Conservation (phyloP, 2,888 invertebrate species). For the Tipula lateralis region DNA sequence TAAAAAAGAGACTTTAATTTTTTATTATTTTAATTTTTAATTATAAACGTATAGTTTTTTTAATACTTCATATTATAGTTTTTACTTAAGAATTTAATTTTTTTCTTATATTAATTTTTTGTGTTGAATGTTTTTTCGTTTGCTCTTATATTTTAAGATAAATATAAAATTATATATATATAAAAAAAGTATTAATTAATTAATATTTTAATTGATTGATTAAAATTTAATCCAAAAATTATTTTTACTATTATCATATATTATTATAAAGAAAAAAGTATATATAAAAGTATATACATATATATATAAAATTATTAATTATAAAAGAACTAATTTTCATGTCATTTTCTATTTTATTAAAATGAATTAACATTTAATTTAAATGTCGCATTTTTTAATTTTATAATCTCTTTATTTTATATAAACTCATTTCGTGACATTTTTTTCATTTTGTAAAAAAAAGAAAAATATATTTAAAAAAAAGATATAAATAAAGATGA, state of each 20-base stretch:
- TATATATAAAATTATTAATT: conserved; percentile 16
- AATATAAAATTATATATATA: neutral
- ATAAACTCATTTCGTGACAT: conserved; percentile 26
- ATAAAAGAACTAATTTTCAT: conserved; percentile 27
- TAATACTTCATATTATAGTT: conserved; percentile 25
- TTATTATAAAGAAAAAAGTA: neutral
- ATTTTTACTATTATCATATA: conserved; percentile 20
- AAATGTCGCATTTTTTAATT: conserved; percentile 27
- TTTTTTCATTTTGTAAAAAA: conserved; percentile 27
- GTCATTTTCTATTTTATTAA: conserved; percentile 26
- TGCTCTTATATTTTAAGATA: neutral
- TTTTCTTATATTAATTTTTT: neutral
- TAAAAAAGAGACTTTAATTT: conserved; percentile 29
- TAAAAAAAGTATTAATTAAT: conserved; percentile 28
- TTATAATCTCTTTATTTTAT: conserved; percentile 21
- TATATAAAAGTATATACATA: neutral
- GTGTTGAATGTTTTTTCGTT: conserved; percentile 26
- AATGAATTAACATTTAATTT: conserved; percentile 25
- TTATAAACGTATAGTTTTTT: neutral
- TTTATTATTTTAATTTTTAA: conserved; percentile 30
- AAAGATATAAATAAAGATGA: conserved; percentile 27
- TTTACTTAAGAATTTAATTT: conserved; percentile 28
- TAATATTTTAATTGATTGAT: conserved; percentile 27
- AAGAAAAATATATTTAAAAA: conserved; percentile 12
- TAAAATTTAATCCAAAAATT: conserved; percentile 28